phyloP scores from a whole-genome alignment of 1,140 invertebrate species.

The Acromyrmex heyeri region DNA sequence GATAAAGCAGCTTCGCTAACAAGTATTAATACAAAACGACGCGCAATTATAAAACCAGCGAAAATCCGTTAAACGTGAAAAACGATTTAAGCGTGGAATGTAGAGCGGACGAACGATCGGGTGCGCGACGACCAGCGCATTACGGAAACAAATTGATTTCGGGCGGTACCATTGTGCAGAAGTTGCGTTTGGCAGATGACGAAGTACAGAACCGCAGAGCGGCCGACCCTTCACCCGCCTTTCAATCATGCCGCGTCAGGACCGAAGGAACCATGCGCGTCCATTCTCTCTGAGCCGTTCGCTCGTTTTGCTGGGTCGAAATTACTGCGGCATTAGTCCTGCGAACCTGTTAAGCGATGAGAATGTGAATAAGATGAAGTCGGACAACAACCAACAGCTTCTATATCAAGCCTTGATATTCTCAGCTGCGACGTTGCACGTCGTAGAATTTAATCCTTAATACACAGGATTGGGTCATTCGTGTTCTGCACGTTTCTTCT shows the following conservation, averaged over 20 bases:
- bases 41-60: constrained; percentile 26
- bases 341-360: constrained; percentile 22
- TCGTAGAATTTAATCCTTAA: too few relatives aligned
- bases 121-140: constrained; percentile 42
- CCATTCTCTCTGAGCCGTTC: constrained; percentile 42
- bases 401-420: not conserved
- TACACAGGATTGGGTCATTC: too few relatives aligned
- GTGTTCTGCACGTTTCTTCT: too few relatives aligned
- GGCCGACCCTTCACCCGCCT: constrained; percentile 65
- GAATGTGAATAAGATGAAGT: constrained; percentile 24
- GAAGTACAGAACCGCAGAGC: constrained; percentile 64
- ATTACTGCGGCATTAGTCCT: constrained; percentile 58
- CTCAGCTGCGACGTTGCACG: not conserved
- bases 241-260: constrained; percentile 66
- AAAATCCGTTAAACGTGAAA: constrained; percentile 24
- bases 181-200: constrained; percentile 71
- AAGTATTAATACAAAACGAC: not conserved
- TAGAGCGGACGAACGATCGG: constrained; percentile 17
- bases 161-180: constrained; percentile 64
- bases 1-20: not conserved
- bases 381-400: not conserved
- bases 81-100: constrained; percentile 29
- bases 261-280: constrained; percentile 45
- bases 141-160: constrained; percentile 63
- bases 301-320: constrained; percentile 64